Percentiles rank a stretch among this genome's conserved stretches.
phyloP scores from a whole-genome alignment of 1,140 invertebrate genomes.

The Drosophila ambigua region DNA sequence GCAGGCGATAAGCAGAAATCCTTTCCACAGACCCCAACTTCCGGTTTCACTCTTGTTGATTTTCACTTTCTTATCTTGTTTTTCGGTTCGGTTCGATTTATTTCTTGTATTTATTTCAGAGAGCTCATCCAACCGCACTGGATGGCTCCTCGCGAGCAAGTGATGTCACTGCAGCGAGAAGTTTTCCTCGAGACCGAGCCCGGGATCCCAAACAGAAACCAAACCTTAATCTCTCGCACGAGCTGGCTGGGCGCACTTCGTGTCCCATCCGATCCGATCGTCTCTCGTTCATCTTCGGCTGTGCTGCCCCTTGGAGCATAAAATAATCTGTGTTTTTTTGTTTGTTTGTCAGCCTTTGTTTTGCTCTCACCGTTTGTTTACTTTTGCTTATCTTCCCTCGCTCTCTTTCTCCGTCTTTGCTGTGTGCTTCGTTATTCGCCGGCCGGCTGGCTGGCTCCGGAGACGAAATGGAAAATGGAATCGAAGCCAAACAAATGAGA shows the following conservation, averaged over 20 bases:
- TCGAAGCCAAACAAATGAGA: conserved; percentile 1
- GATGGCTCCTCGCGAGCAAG: conserved; percentile 82
- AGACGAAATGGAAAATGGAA: conserved; percentile 16
- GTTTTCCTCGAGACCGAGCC: conserved; percentile 49
- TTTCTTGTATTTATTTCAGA: conserved; percentile 32
- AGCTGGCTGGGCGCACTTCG: conserved; percentile 12
- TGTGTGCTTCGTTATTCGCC: conserved; percentile 12
- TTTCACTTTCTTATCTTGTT: conserved; percentile 71
- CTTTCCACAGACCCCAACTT: conserved; percentile 60
- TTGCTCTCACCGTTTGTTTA: conserved; percentile 54
- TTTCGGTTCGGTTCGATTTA: conserved; percentile 45
- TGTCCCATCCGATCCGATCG: conserved; percentile 17
- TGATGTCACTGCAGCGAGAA: conserved; percentile 60
- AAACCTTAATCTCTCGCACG: conserved; percentile 14
- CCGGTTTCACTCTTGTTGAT: conserved; percentile 52
- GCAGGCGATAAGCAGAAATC: conserved; percentile 30
- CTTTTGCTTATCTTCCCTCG: conserved; percentile 13
- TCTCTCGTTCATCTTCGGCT: conserved; percentile 33
- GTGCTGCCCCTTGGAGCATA: conserved; percentile 44
- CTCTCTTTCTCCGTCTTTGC: conserved; percentile 1
- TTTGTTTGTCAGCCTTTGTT: conserved; percentile 37
- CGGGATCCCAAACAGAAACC: conserved; percentile 24
- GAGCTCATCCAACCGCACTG: conserved; percentile 83
- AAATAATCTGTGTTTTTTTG: conserved; percentile 37
- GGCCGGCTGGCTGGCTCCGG: conserved; percentile 10